Base-by-base conservation (phyloP, 2,888 invertebrate species). In the Chloromyia formosa region DNA sequence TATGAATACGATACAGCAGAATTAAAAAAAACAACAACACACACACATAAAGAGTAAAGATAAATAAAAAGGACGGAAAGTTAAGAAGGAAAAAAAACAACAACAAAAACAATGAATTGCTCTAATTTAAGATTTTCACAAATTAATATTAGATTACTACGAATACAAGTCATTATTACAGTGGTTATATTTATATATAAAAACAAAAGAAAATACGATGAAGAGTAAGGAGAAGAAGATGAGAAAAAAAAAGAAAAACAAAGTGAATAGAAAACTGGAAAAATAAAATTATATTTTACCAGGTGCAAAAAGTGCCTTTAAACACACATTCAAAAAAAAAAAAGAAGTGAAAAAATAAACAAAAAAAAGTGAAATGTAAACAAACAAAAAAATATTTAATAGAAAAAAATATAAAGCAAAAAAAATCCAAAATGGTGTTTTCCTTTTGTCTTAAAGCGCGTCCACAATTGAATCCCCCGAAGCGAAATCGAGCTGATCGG, bases 241-340 rank as follows among this genome's bases (percentile, higher is more conserved):
- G 45, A 40, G 7, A 40, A 16, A 7, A 66, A 45, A 66, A 45
- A 40, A 20, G 20, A 18, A n/a, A n/a, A n/a, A n/a, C n/a, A n/a
- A n/a, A n/a, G 49, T 16, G 54, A 54, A 73, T 40, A 64, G 72
- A 40, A 72, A 73, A 49, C 42, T 72, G 54, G 42, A 72, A 60
- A 72, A 60, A 42, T 42, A 60, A 35, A 72, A 60, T 27, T 56
- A 22, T 73, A 62, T 61, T 73, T 62, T 73, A 73, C 73, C 73
- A 73, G 73, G 73, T 73, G 73, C 73, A 73, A 62, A 62, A 18
- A 73, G 73, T 73, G 73, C 73, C 73, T 73, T 73, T 62, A 73
- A 73, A 42, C 16, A 22, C 56, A 45, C 40, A 61, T 62, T 62
- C 40, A 73, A 45, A 53, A 58, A 16, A 53, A 23, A 71, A 71